A percentile compares a stretch with the other conserved stretches of the same genome.
These are phyloP conservation scores for Momotus momota DNA, from an alignment of 2,797 vertebrate species.

Conservation along the genomic window DNA sequence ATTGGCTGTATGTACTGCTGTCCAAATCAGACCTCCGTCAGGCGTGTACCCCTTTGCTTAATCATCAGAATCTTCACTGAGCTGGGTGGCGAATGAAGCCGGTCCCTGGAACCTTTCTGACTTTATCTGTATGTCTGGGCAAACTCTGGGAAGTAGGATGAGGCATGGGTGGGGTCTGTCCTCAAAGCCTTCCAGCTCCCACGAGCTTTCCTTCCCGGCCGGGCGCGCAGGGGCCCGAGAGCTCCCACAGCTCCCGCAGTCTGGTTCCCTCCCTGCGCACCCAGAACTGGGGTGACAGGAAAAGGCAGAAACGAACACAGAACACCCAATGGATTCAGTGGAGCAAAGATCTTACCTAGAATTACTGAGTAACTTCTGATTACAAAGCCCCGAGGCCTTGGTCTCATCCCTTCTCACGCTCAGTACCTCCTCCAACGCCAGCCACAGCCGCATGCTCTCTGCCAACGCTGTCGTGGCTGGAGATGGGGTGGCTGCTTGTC, in stretches of 20 bases:
- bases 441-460: background rate
- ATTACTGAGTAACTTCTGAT: background rate
- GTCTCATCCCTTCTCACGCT: background rate
- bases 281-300: background rate
- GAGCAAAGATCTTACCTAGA: background rate
- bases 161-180: background rate
- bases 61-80: background rate
- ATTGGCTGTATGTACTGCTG: background rate
- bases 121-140: background rate
- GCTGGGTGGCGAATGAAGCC: background rate
- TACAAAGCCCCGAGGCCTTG: background rate
- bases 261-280: background rate
- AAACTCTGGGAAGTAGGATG: background rate
- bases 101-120: background rate
- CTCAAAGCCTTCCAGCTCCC: background rate
- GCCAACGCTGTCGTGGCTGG: background rate
- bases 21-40: background rate
- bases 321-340: background rate
- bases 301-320: background rate
- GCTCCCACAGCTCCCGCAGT: too few species aligned
- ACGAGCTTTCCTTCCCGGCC: accelerated
- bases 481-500: background rate
- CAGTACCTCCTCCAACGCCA: background rate
- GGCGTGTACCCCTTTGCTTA: background rate
- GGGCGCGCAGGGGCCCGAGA: background rate